Evolutionary conservation across 2,888 invertebrate genomes (phyloP), one percentile per base, ranked within the genome.

Genomic region (Platycheirus rosarum): DNA sequence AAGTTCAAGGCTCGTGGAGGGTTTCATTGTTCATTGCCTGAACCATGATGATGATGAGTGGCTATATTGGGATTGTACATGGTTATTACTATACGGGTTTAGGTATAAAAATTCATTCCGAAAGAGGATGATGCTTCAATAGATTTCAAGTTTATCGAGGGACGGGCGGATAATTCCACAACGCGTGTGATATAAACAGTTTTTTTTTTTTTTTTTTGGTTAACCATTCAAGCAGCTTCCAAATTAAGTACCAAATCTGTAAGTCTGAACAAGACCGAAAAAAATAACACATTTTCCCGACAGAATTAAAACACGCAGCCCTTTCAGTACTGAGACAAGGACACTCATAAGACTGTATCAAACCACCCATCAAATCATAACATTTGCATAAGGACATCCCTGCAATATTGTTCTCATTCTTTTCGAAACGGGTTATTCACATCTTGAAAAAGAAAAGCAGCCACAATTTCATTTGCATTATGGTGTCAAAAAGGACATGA

Each of bases 11-110:
- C 7, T 57, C 23, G n/a, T 29, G 48, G 48, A 74, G 68, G 63
- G 46, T 62, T 79, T 69, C 49, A 69, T 51, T 79, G 74, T 79
- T 79, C 62, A 79, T 79, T 79, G 75, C 79, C 74, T 74, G 75
- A 57, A 69, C 79, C 79, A 75, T 55, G 62, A 68, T 37, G 26
- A 75, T 55, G 62, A 68, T 37, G 26, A 57, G 70, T 48, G n/a
- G 51, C 16, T 55, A 44, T 35, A 51, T 26, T 44, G 35, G 23
- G 26, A 44, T n/a, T 29, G 51, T 48, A 69, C 55, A 69, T 69
- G 79, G 57, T 23, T 6, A 75, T 75, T 69, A 78, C 48, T 32
- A 32, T 11, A 18, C 35, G 62, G 35, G 46, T 32, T 62, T 62
- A 29, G 66, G 26, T 63, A 69, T 79, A 63, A 26, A 79, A 79